Percentiles rank a stretch among this genome's conserved stretches.
phyloP scores from a whole-genome alignment of 2,888 invertebrate genomes.

The Drosophila multiciliata region DNA sequence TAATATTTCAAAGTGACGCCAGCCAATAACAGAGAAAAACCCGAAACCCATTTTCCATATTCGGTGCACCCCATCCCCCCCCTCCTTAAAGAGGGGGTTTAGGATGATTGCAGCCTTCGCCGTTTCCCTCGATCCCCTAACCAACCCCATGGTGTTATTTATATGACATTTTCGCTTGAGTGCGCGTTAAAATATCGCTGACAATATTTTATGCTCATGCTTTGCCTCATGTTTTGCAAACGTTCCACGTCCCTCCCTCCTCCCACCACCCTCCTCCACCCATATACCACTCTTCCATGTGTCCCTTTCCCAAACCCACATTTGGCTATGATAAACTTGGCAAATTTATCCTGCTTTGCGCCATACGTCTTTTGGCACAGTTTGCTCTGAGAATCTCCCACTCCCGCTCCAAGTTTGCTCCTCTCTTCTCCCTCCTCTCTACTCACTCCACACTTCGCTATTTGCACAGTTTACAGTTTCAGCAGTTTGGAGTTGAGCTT shows the following conservation, averaged over 20 bases:
- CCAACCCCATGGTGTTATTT: slow-evolving; percentile 65
- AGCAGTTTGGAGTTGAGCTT: slow-evolving; percentile 43
- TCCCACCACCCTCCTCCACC: neutral
- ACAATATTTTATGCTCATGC: slow-evolving; percentile 79
- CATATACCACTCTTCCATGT: neutral
- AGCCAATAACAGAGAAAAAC: slow-evolving; percentile 62
- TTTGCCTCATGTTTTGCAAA: slow-evolving; percentile 79
- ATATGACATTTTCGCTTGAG: slow-evolving; percentile 81
- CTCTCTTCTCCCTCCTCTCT: no score
- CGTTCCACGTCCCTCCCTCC: slow-evolving; percentile 38
- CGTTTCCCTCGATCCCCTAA: neutral
- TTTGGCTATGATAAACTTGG: slow-evolving; percentile 77
- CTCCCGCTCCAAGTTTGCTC: neutral
- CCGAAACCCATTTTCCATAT: slow-evolving; percentile 52
- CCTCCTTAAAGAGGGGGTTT: neutral
- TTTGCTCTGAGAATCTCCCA: slow-evolving; percentile 49
- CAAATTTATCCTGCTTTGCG: slow-evolving; percentile 80
- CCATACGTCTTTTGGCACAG: slow-evolving; percentile 80
- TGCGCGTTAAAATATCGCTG: slow-evolving; percentile 80
- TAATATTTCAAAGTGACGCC: slow-evolving; percentile 77
- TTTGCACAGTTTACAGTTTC: slow-evolving; percentile 76
- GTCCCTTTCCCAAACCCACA: neutral
- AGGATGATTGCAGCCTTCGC: neutral
- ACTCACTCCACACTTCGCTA: slow-evolving; percentile 31
- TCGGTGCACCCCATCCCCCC: slow-evolving; percentile 11